phyloP scores from a whole-genome alignment of 2,888 invertebrate genomes.

The Torymus auratus region DNA sequence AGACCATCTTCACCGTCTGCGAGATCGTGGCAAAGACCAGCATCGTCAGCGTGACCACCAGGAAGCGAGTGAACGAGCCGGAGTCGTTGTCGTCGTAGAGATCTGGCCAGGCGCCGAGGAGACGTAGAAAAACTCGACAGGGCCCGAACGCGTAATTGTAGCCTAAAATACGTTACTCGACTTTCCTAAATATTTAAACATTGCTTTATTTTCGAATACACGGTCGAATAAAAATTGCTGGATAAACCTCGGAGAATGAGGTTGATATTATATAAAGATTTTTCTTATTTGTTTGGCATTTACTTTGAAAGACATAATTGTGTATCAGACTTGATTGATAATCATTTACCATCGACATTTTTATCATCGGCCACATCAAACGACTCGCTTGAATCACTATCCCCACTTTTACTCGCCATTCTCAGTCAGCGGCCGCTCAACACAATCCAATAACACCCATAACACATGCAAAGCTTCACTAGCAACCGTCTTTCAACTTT shows the following conservation, averaged over 20 bases:
- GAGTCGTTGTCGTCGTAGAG: conserved; percentile 32
- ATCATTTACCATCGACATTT: too few species aligned
- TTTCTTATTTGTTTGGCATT: background rate
- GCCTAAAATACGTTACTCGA: conserved; percentile 50
- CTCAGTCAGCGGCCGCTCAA: too few species aligned
- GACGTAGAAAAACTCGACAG: conserved; percentile 55
- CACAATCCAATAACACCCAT: too few species aligned
- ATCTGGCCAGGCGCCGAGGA: conserved; percentile 64
- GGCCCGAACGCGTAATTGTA: conserved; percentile 58
- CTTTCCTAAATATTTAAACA: background rate
- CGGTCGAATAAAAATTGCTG: too few species aligned
- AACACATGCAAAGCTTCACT: too few species aligned
- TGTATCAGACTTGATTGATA: too few species aligned
- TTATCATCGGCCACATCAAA: too few species aligned
- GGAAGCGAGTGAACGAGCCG: background rate
- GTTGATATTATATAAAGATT: background rate
- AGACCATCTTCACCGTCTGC: conserved; percentile 61
- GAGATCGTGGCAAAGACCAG: conserved; percentile 57
- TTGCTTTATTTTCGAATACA: background rate
- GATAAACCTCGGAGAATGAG: too few species aligned
- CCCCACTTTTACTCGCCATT: too few species aligned
- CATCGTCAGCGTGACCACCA: conserved; percentile 10
- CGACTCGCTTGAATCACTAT: too few species aligned
- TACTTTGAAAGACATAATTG: too few species aligned
- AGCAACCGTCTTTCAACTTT: too few species aligned